Base-by-base conservation (phyloP, 2,797 vertebrate genomes). In the Eremophila alpestris region DNA sequence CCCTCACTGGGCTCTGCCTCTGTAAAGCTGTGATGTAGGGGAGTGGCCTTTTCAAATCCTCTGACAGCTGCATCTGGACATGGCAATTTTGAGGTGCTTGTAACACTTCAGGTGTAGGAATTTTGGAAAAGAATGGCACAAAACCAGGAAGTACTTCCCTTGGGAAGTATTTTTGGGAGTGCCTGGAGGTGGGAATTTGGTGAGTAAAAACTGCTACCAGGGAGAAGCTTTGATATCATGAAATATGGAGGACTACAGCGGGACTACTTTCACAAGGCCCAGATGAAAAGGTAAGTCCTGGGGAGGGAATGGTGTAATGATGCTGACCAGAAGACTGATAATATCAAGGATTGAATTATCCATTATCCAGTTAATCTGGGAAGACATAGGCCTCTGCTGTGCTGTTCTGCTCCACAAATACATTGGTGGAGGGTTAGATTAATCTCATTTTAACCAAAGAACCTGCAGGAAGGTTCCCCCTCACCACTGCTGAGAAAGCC, bases 1-100 rank as follows among this genome's bases (percentile, higher is more conserved):
- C 15, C 19, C 8, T 52, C 4, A 3, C 16, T 23, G 6, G 3
- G 1, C 16, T 40, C 48, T 14, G 23, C 10, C n/a, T 26, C 24
- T 36, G 9, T 11, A 69, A 62, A 74, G 6, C 21, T 24, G 4
- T 10, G 29, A 43, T 26, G 6, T 9, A 16, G 2, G 6, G 2
- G 2, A n/a, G 21, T 38, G 40, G 43, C 7, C 11, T 52, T 48
- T 43, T 32, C 22, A 52, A 26, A 4, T 12, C 13, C 70, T 11
- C 36, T 4, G 3, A 16, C 13, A 43, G 30, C 14, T 76, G 2
- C 40, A 59, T 22, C 13, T 34, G 5, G 9, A 6, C 8, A 18
- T 29, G 34, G 5, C 5, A 40, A 10, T 7, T 3, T 7, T 0
- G 0, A 38, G n/a, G 18, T 22, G 2, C n/a, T 75, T 59, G n/a